Evolutionary conservation across 2,797 vertebrate species (phyloP).

Genomic region (Stomatorhinus walkeri): DNA sequence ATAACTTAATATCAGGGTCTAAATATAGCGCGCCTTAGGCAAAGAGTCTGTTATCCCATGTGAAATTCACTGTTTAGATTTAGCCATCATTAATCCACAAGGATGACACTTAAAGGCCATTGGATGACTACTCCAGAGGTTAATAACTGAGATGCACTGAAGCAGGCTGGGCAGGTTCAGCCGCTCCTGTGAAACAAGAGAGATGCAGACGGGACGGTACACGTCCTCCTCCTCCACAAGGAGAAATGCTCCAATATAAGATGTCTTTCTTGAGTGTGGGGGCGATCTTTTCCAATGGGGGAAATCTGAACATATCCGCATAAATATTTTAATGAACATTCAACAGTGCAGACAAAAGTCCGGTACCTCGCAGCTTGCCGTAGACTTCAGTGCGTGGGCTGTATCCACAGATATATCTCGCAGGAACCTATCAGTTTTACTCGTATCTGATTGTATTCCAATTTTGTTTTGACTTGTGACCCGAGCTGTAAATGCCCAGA

Average conservation of each 20-base stretch:
- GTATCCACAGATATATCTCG: neutral
- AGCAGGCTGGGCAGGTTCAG: neutral
- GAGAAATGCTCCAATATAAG: neutral
- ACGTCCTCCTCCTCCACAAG: neutral
- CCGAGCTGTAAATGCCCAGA: neutral
- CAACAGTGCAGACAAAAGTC: neutral
- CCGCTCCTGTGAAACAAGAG: neutral
- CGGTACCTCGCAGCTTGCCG: neutral
- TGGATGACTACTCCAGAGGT: constrained; percentile 50
- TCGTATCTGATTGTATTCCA: neutral
- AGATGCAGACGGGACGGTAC: neutral
- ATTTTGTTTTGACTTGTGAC: neutral
- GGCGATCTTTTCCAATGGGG: neutral
- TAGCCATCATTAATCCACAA: constrained; percentile 55
- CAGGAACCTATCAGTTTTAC: neutral
- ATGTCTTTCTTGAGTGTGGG: neutral
- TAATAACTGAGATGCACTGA: neutral
- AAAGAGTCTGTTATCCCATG: constrained; percentile 34
- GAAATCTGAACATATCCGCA: neutral
- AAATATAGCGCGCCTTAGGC: constrained; percentile 41
- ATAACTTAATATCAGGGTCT: neutral
- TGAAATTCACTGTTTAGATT: constrained; percentile 66
- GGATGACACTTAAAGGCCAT: constrained; percentile 47
- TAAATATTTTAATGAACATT: neutral
- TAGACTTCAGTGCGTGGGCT: neutral